Evolutionary conservation across 2,888 invertebrate genomes (phyloP).

Genomic region (Panopea generosa): DNA sequence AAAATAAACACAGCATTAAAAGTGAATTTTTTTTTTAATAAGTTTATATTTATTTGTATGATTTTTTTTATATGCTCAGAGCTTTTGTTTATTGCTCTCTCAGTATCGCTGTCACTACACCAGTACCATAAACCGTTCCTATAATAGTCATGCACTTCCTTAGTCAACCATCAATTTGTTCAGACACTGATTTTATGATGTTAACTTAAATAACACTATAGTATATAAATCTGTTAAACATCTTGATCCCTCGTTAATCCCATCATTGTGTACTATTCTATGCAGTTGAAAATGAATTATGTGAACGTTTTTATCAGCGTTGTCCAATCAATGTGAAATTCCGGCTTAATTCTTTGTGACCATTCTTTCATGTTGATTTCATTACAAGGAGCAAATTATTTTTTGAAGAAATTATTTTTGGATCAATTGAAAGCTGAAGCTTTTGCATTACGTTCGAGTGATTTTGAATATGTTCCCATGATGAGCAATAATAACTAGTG

Average conservation of each 20-base stretch:
- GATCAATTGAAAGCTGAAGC: constrained; percentile 38
- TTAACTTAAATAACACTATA: too few species aligned
- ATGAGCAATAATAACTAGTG: constrained; percentile 35
- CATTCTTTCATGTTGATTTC: constrained; percentile 52
- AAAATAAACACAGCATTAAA: too few species aligned
- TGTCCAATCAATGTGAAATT: neutral
- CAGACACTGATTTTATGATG: too few species aligned
- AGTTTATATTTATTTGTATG: too few species aligned
- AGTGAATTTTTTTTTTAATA: too few species aligned
- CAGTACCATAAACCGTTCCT: too few species aligned
- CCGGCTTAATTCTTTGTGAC: constrained; percentile 36
- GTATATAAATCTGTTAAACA: too few species aligned
- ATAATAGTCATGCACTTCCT: too few species aligned
- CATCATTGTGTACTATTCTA: constrained; percentile 14
- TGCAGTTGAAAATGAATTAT: constrained; percentile 43
- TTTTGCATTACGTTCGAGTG: constrained; percentile 50
- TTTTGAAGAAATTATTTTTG: constrained; percentile 41
- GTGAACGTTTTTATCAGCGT: constrained; percentile 21
- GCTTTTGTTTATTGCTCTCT: too few species aligned
- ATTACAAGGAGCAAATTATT: constrained; percentile 61
- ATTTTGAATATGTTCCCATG: constrained; percentile 32
- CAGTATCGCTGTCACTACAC: too few species aligned
- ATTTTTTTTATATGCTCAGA: too few species aligned
- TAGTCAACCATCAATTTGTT: too few species aligned
- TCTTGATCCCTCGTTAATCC: neutral